These are phyloP conservation scores for Hydrolagus colliei DNA, from an alignment of 2,797 vertebrate species.

Conservation along the genomic window DNA sequence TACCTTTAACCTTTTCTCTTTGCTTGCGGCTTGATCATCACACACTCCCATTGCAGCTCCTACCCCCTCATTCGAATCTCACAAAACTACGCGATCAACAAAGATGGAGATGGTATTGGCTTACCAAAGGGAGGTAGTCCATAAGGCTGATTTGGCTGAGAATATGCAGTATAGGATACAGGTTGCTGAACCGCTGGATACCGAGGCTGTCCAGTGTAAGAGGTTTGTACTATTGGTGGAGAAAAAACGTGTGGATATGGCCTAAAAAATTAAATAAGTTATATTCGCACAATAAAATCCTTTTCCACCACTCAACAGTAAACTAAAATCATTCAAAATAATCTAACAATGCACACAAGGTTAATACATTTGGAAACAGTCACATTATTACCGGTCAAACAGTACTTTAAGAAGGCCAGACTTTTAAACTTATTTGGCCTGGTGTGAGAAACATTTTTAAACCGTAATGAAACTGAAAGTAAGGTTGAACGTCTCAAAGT, in stretches of 20 bases:
- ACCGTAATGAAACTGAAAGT: no score
- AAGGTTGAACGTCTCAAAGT: no score
- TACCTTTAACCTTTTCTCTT: no score
- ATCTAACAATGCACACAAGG: not conserved
- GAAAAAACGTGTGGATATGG: conserved; percentile 66
- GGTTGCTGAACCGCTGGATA: conserved; percentile 80
- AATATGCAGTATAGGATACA: conserved; percentile 81
- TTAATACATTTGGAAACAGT: not conserved
- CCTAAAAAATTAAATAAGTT: conserved; percentile 43
- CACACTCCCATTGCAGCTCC: no score
- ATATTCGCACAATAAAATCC: no score
- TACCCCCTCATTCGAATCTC: no score
- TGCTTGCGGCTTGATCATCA: no score
- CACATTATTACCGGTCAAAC: conserved; percentile 1
- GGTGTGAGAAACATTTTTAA: no score
- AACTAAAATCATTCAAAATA: not conserved
- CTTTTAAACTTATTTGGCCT: not conserved
- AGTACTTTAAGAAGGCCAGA: not conserved
- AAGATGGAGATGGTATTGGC: conserved; percentile 37
- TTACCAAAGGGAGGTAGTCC: conserved; percentile 96
- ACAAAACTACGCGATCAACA: no score
- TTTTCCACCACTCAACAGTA: not conserved
- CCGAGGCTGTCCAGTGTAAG: conserved; percentile 73
- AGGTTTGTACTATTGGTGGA: conserved; percentile 68
- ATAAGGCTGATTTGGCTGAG: conserved; percentile 82